phyloP scores from a whole-genome alignment of 2,888 invertebrate species.

The Scelioninae gen. 2 region DNA sequence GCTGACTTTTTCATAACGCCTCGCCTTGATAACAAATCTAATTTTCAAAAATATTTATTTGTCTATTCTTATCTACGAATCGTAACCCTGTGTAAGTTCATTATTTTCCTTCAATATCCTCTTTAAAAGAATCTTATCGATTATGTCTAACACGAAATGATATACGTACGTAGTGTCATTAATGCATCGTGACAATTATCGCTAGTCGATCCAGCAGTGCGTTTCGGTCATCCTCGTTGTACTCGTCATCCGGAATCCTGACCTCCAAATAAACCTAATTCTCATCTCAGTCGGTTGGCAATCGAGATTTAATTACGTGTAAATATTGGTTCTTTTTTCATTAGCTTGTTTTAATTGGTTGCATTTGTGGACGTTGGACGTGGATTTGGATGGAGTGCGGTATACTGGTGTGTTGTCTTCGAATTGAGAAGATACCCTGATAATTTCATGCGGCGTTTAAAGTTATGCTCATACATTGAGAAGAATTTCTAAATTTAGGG shows the following conservation, averaged over 20 bases:
- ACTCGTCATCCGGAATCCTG: constrained; percentile 39
- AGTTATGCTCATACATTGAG: neutral
- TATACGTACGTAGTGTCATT: constrained; percentile 19
- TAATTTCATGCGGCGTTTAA: neutral
- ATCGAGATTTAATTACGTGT: constrained; percentile 27
- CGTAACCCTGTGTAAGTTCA: constrained; percentile 55
- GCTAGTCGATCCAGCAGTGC: constrained; percentile 54
- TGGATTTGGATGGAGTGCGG: constrained; percentile 75
- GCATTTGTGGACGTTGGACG: constrained; percentile 71
- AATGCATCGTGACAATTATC: constrained; percentile 39
- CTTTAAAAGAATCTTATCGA: constrained; percentile 21
- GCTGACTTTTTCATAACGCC: constrained; percentile 8
- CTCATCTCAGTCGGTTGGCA: constrained; percentile 32
- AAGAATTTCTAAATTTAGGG: neutral
- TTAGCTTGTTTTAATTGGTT: constrained; percentile 62
- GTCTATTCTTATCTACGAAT: constrained; percentile 53
- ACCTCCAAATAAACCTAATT: constrained; percentile 31
- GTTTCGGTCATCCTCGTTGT: constrained; percentile 34
- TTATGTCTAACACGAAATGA: constrained; percentile 28
- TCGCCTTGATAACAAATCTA: constrained; percentile 35
- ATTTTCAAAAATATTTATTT: constrained; percentile 56
- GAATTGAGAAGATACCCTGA: constrained; percentile 41
- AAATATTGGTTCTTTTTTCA: constrained; percentile 26
- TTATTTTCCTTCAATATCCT: constrained; percentile 15
- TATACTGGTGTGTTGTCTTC: constrained; percentile 67